A percentile compares a stretch with the other conserved stretches of the same genome.
phyloP scores from a whole-genome alignment of 2,797 vertebrate genomes.

The Pitangus sulphuratus region DNA sequence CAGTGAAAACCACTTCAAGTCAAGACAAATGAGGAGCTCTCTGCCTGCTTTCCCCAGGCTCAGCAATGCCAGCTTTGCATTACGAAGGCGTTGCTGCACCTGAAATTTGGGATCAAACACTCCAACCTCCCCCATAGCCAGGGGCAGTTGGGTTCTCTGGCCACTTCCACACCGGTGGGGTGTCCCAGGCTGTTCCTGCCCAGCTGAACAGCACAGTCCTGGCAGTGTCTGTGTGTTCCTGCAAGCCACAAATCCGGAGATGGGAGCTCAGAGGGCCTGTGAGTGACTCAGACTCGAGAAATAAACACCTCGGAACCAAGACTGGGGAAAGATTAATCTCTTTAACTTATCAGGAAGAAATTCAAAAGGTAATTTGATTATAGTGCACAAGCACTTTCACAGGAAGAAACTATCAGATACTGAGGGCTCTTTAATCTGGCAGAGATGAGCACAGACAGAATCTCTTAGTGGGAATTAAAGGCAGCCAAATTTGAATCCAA shows the following conservation, averaged over 20 bases:
- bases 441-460: not conserved
- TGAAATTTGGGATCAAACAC: not conserved
- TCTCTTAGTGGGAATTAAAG: conserved; percentile 12
- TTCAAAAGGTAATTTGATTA: conserved; percentile 27
- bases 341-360: conserved; percentile 14
- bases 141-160: not conserved
- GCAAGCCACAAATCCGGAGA: not conserved
- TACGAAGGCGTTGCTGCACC: not conserved
- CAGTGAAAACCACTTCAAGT: not conserved
- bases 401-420: conserved; percentile 20
- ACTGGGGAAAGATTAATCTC: not conserved
- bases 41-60: not conserved
- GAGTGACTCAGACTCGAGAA: not conserved
- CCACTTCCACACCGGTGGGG: not conserved
- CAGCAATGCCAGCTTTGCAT: not conserved
- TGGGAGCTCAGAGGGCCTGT: accelerated
- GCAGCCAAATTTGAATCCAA: not conserved
- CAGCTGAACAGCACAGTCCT: accelerated
- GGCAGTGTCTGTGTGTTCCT: not conserved
- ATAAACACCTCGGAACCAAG: not conserved
- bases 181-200: not conserved
- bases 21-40: not conserved
- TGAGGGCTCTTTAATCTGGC: conserved; percentile 13
- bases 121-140: accelerated
- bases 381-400: not conserved